Conservation (phyloP, 1,140 invertebrate genomes). For the Drosophila lowei region DNA sequence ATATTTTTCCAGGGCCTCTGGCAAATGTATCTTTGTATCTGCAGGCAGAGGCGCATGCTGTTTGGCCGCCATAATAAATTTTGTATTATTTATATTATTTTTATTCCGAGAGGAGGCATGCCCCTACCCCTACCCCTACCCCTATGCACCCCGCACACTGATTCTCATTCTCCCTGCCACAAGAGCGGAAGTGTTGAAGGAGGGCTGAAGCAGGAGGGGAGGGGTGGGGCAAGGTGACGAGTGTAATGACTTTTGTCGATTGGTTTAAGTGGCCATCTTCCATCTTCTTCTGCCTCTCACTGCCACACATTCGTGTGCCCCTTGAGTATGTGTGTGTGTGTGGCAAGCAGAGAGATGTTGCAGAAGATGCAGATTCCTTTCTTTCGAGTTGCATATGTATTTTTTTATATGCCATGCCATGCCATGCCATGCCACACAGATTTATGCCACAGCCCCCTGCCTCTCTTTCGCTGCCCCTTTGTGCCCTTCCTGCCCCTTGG, state of each 20-base stretch:
- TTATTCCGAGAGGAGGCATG: conserved; percentile 2
- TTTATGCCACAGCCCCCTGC: no score
- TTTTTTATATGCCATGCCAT: no score
- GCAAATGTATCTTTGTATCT: conserved; percentile 16
- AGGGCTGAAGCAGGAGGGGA: conserved; percentile 35
- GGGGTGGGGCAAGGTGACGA: conserved; percentile 57
- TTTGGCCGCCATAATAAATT: conserved; percentile 60
- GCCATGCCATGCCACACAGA: no score
- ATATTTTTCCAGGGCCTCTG: background rate
- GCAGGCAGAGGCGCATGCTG: conserved; percentile 39
- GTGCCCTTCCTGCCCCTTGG: no score
- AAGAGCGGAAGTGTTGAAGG: conserved; percentile 67
- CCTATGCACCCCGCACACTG: no score
- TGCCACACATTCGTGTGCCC: no score
- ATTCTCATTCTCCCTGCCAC: no score
- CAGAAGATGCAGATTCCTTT: no score
- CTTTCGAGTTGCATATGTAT: no score
- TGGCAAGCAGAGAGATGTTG: no score
- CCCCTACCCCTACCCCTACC: no score
- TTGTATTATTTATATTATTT: conserved; percentile 80
- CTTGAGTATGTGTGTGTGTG: no score
- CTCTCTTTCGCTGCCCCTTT: conserved; percentile 7
- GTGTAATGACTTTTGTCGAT: conserved; percentile 82
- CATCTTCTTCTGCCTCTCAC: conserved; percentile 8
- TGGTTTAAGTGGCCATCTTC: conserved; percentile 79